These are phyloP conservation scores for Chromobotia macracanthus DNA, from an alignment of 2,797 vertebrate genomes.

Conservation along the genomic window DNA sequence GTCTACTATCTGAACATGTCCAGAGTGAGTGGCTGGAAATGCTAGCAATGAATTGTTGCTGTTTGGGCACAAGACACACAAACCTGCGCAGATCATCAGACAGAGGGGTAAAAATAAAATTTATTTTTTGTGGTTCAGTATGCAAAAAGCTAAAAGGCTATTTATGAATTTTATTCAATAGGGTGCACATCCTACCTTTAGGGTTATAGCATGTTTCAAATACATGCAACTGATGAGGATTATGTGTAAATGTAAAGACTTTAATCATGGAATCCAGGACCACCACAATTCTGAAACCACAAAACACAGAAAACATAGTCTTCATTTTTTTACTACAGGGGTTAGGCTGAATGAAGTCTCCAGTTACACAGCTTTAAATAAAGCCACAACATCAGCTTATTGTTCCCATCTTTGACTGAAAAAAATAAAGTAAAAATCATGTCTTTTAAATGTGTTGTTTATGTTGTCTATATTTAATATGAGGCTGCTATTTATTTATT, in stretches of 20 bases:
- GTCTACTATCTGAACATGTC: conserved; percentile 97
- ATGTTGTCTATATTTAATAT: too few species aligned
- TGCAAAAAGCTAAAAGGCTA: too few species aligned
- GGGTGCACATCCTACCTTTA: conserved; percentile 82
- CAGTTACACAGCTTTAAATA: not conserved
- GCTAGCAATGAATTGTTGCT: conserved; percentile 98
- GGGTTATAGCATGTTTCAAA: conserved; percentile 99
- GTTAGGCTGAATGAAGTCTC: not conserved
- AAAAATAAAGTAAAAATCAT: too few species aligned
- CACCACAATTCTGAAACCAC: conserved; percentile 92
- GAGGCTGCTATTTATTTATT: too few species aligned
- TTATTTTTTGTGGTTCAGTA: not conserved
- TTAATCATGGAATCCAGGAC: conserved; percentile 99
- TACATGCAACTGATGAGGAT: conserved; percentile 97
- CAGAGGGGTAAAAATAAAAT: not conserved
- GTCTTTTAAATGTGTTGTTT: too few species aligned
- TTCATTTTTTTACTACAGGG: not conserved
- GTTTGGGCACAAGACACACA: conserved; percentile 98
- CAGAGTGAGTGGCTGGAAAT: conserved; percentile 94
- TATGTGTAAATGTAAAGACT: conserved; percentile 98
- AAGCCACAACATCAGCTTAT: too few species aligned
- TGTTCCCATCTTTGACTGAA: too few species aligned
- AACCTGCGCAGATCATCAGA: conserved; percentile 75
- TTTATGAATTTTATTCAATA: too few species aligned
- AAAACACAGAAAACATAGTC: conserved; percentile 1